Base-by-base conservation (phyloP, 2,113 vertebrate species). In the Callithrix jacchus region DNA sequence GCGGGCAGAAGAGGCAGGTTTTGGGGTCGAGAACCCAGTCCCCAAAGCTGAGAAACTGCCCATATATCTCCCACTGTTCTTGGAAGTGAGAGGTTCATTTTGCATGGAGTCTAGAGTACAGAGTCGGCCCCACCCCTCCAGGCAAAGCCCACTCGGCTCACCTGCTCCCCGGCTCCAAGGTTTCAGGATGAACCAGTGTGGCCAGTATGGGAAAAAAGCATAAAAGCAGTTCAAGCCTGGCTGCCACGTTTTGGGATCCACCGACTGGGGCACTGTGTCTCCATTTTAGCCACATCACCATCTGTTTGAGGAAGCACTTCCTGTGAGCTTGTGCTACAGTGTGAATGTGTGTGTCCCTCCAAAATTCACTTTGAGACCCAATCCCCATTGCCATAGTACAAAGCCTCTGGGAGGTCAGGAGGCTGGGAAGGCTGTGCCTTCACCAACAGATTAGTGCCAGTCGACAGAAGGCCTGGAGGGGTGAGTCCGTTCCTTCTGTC, bases 291-390 rank as follows among this genome's bases (percentile, higher is more conserved):
- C 40, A 23, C 6, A 3, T 27, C 25, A 16, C 9, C 35, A 35
- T 56, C 6, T 3, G 0, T 56, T n/a, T 6, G 23, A 56, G 35
- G n/a, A 56, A 25, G 52, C 2, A 37, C 21, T 13, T 40, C 52
- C 13, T 1, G 5, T 25, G 20, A 74, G 71, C 37, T 14, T 6
- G 37, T 42, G 21, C 35, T 37, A 2, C 18, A 4, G n/a, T 0
- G 20, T 2, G 8, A 37, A 70, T 20, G 35, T 37, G 30, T 23
- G 37, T 25, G 5, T 23, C 37, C 71, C 71, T 73, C 21, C 37
- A 42, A 25, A 73, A 3, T 5, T 40, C 70, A 71, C 20, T 5
- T 25, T 76, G 40, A 45, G 27, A 45, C 42, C 7, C 13, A 3
- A 74, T 64, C 23, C 71, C 71, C 23, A 16, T 8, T 7, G 12